These are phyloP conservation scores for Anthopleura xanthogrammica DNA, from an alignment of 92 coral and sea anemone genomes.

Conservation along the genomic window DNA sequence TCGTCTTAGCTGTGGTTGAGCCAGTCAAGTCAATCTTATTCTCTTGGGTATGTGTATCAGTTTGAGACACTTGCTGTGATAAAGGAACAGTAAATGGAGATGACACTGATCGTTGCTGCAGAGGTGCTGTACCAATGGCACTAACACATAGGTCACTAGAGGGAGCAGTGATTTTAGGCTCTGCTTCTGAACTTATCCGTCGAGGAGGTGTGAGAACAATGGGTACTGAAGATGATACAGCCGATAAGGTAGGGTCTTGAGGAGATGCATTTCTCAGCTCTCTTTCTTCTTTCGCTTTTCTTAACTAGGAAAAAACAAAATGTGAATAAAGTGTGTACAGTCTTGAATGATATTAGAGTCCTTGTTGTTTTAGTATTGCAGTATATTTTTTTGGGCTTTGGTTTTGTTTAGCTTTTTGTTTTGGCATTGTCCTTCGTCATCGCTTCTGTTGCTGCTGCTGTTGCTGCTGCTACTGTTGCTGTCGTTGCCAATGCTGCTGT, in stretches of 20 bases:
- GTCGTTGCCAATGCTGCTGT: no score
- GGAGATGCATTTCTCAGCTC: conserved; percentile 14
- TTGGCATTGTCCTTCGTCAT: no score
- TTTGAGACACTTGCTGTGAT: background rate
- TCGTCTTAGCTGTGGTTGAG: background rate
- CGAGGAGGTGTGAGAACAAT: conserved; percentile 31
- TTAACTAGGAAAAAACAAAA: conserved; percentile 3
- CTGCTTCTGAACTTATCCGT: conserved; percentile 7
- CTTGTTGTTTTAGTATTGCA: no score
- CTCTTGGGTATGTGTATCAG: background rate
- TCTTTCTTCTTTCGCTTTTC: conserved; percentile 33
- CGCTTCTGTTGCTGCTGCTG: no score
- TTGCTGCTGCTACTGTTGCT: no score
- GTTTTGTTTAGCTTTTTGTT: no score
- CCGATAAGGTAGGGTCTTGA: background rate
- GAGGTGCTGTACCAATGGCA: background rate
- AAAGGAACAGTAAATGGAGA: conserved; percentile 15
- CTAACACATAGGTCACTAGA: background rate
- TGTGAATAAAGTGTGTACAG: background rate
- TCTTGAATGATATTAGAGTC: no score
- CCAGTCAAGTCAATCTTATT: background rate
- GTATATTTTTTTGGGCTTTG: no score
- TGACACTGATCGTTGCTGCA: conserved; percentile 1
- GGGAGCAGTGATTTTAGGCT: background rate
- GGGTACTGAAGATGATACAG: conserved; percentile 12